Conservation (phyloP, 2,113 vertebrate species). For the Bos indicus region DNA sequence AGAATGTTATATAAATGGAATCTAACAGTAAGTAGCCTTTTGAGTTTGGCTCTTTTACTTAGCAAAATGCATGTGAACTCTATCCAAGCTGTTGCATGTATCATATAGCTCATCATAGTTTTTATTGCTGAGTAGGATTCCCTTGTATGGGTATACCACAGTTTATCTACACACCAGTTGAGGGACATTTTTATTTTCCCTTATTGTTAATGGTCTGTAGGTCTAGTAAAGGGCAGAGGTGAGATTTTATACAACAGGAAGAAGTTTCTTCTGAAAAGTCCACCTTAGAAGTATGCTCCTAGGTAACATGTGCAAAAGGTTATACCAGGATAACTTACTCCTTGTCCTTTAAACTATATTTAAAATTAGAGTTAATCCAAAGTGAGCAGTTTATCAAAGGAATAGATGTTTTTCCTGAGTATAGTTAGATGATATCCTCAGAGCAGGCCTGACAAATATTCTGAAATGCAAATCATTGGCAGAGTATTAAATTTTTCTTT, state of each 20-base stretch:
- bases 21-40: conserved; percentile 48
- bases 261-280: conserved; percentile 32
- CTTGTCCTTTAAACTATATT: conserved; percentile 12
- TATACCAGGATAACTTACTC: conserved; percentile 16
- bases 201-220: background rate
- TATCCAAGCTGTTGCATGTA: conserved; percentile 17
- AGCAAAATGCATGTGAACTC: conserved; percentile 40
- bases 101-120: conserved; percentile 18
- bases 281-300: conserved; percentile 36
- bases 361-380: conserved; percentile 26
- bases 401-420: conserved; percentile 57
- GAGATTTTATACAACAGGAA: conserved; percentile 13
- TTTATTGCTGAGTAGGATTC: conserved; percentile 66
- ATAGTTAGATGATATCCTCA: conserved; percentile 23
- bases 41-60: conserved; percentile 45
- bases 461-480: conserved; percentile 19
- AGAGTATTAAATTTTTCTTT: background rate
- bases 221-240: conserved; percentile 41
- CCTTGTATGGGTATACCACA: conserved; percentile 13
- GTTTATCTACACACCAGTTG: conserved; percentile 60
- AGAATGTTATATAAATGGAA: conserved; percentile 30
- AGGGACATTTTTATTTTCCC: conserved; percentile 36
- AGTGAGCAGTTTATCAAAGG: conserved; percentile 44
- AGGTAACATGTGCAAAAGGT: conserved; percentile 27
- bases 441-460: conserved; percentile 22